phyloP scores from a whole-genome alignment of 2,888 invertebrate genomes.

The Criorhina ranunculi region DNA sequence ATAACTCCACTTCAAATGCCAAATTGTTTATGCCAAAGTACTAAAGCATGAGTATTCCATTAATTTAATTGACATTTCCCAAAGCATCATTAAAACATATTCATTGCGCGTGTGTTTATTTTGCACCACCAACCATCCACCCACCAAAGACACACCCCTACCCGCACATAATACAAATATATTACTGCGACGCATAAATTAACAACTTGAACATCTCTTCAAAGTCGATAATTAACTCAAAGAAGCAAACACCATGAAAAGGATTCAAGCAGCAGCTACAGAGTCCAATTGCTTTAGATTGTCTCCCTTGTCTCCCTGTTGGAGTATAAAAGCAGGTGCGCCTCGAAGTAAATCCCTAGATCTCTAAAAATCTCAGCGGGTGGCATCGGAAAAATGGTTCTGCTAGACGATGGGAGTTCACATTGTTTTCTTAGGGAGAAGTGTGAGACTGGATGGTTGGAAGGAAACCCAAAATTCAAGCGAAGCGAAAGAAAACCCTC shows the following conservation, averaged over 20 bases:
- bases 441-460: neutral
- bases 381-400: neutral
- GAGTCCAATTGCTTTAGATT: slow-evolving; percentile 39
- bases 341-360: slow-evolving; percentile 35
- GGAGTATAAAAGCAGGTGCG: slow-evolving; percentile 43
- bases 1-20: slow-evolving; percentile 1
- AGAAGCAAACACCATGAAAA: slow-evolving; percentile 59
- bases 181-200: slow-evolving; percentile 53
- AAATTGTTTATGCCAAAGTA: slow-evolving; percentile 33
- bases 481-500: slow-evolving; percentile 78
- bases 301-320: neutral
- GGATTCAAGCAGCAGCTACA: slow-evolving; percentile 45
- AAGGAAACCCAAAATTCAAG: slow-evolving; percentile 32
- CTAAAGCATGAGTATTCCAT: slow-evolving; percentile 47
- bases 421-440: slow-evolving; percentile 1
- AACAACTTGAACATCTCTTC: slow-evolving; percentile 50
- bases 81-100: slow-evolving; percentile 32
- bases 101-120: slow-evolving; percentile 1
- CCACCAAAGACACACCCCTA: slow-evolving; percentile 7
- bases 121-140: neutral
- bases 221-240: slow-evolving; percentile 70
- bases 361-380: slow-evolving; percentile 20
- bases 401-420: slow-evolving; percentile 15
- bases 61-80: slow-evolving; percentile 62
- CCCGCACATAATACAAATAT: slow-evolving; percentile 20